Evolutionary conservation across 2,888 invertebrate species (phyloP).

Genomic region (Ophion ellenae): DNA sequence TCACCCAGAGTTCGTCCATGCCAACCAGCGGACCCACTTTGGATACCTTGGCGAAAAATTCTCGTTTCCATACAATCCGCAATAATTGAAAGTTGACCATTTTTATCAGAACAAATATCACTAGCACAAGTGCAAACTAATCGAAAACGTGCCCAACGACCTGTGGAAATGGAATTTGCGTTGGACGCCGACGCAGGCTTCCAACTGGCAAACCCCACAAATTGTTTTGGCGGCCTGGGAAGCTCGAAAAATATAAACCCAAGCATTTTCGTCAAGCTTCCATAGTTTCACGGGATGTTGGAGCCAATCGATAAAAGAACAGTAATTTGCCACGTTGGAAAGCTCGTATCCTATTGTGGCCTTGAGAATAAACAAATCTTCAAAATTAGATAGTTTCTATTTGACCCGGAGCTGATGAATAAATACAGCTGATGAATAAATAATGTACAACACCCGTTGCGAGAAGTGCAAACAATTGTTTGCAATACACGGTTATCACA

Average conservation of each 20-base stretch:
- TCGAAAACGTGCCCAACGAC: constrained; percentile 64
- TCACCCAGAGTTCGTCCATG: constrained; percentile 51
- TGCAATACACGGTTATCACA: too few relatives aligned
- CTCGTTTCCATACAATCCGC: constrained; percentile 9
- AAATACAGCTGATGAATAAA: too few relatives aligned
- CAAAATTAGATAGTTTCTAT: too few relatives aligned
- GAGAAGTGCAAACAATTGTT: too few relatives aligned
- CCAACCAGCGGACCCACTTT: constrained; percentile 46
- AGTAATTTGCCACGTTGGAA: constrained; percentile 8
- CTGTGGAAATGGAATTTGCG: constrained; percentile 63
- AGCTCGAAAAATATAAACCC: constrained; percentile 42
- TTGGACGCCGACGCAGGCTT: constrained; percentile 72
- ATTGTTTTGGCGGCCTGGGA: not conserved
- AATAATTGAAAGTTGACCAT: constrained; percentile 11
- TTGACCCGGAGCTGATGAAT: too few relatives aligned
- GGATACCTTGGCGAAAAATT: constrained; percentile 37
- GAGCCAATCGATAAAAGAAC: constrained; percentile 18
- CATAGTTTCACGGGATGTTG: constrained; percentile 24
- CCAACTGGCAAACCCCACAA: constrained; percentile 32
- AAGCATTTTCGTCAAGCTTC: constrained; percentile 4
- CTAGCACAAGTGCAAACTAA: constrained; percentile 53
- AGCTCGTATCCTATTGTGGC: too few relatives aligned
- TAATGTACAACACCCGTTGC: too few relatives aligned
- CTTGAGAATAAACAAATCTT: too few relatives aligned
- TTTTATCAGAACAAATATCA: not conserved